Evolutionary conservation across 2,113 vertebrate species (phyloP).

Genomic region (Nothobranchius furzeri): DNA sequence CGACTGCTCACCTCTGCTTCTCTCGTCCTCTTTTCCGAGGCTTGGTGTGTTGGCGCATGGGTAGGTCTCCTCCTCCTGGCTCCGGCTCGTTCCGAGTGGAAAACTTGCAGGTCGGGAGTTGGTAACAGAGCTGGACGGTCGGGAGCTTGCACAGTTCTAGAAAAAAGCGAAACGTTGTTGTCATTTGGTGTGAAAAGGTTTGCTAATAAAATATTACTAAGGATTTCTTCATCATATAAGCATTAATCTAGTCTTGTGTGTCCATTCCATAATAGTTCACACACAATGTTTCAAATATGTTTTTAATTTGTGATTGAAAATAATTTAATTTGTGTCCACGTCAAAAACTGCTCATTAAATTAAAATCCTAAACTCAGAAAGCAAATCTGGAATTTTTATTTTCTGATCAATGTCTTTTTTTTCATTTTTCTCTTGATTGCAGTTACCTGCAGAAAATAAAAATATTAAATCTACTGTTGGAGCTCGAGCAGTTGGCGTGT

Average conservation of each 20-base stretch:
- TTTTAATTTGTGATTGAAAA: neutral
- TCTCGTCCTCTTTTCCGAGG: slow-evolving; percentile 29
- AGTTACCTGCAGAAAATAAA: neutral
- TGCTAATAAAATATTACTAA: neutral
- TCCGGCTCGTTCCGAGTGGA: slow-evolving; percentile 49
- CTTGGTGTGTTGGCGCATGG: slow-evolving; percentile 10
- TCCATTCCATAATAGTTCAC: no score
- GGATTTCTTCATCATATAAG: neutral
- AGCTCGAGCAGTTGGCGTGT: slow-evolving; percentile 10
- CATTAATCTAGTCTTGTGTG: no score
- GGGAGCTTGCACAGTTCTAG: slow-evolving; percentile 77
- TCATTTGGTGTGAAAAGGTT: no score
- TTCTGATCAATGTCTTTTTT: no score
- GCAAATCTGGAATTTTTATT: neutral
- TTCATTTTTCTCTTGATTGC: neutral
- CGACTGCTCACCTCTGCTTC: slow-evolving; percentile 41
- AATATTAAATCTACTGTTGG: neutral
- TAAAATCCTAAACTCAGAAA: neutral
- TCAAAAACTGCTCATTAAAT: neutral
- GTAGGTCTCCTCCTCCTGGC: slow-evolving; percentile 58
- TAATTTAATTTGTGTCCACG: no score
- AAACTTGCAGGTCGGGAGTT: slow-evolving; percentile 70
- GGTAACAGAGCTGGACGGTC: slow-evolving; percentile 74
- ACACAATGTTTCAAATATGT: neutral
- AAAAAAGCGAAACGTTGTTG: slow-evolving; percentile 3